Base-by-base conservation (phyloP, 2,113 vertebrate genomes). In the Cyanistes caeruleus region DNA sequence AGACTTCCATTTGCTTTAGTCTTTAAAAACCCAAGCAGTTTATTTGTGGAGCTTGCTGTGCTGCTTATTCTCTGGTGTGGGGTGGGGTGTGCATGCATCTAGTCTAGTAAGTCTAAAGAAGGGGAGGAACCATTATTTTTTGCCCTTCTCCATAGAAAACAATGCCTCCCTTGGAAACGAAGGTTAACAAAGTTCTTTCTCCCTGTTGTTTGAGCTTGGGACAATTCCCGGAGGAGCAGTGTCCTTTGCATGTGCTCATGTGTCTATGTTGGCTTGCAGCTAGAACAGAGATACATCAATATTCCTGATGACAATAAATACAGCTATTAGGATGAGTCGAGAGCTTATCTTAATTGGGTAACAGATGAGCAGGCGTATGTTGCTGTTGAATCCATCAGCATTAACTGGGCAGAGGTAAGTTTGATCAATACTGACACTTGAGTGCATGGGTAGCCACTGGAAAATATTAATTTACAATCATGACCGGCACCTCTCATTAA, bases 281-380 rank as follows among this genome's bases (percentile, higher is more conserved):
- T 97, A 96, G 83, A 69, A 87, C 67, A 58, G 88, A 94, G 93
- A 96, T 94, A 56, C 91, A 97, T 98, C 97, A 97, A 97, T 98
- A 97, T 97, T 97, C 94, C 72, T 80, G 93, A 97, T 97, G 96
- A 97, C 98, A 98, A 97, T 97, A 98, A 98, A 98, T 98, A 98
- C 85, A 94, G 88, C 95, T 97, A 97, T 97, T 97, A 98, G 96
- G 94, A 97, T 95, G 98, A 98, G 95, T 96, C 7, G 25, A 96
- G 81, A 95, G 95, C 96, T 98, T 98, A 97, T 98, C 98, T 97
- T 98, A 98, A 98, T 98, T 98, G 98, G 97, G 96, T 98, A 98
- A 97, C 97, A 98, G 97, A 98, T 98, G 97, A 98, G 96, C 97
- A 97, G 91, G 94, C 74, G 96, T 88, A 95, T 97, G 95, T 79